These are phyloP conservation scores for Spodoptera litura DNA, from an alignment of 1,140 invertebrate genomes.

Conservation along the genomic window DNA sequence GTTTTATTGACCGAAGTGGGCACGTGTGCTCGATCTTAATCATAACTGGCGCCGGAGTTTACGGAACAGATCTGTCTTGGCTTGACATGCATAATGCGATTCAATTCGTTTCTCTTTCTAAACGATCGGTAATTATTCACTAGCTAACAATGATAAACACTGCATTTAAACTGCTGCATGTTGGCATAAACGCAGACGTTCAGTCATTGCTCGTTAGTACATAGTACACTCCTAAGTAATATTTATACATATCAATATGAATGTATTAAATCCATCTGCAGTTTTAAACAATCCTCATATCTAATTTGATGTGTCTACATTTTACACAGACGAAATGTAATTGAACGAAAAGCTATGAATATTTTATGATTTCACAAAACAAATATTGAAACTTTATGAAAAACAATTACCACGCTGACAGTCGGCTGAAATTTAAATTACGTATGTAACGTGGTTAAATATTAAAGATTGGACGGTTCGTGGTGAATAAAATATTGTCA, in stretches of 20 bases:
- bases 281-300: no score
- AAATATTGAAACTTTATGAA: slow-evolving; percentile 34
- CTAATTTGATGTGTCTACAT: not conserved
- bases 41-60: slow-evolving; percentile 52
- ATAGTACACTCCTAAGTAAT: no score
- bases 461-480: slow-evolving; percentile 10
- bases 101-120: not conserved
- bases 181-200: not conserved
- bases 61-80: slow-evolving; percentile 27
- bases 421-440: slow-evolving; percentile 32
- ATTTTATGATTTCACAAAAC: slow-evolving; percentile 27
- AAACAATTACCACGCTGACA: slow-evolving; percentile 22
- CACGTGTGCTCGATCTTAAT: slow-evolving; percentile 55
- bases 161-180: not conserved
- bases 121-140: slow-evolving; percentile 29
- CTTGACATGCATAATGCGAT: slow-evolving; percentile 32
- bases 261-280: no score
- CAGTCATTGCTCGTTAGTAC: not conserved
- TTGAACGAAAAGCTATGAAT: slow-evolving; percentile 2
- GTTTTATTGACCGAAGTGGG: slow-evolving; percentile 54
- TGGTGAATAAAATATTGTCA: slow-evolving; percentile 32
- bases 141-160: slow-evolving; percentile 27
- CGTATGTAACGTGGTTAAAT: slow-evolving; percentile 14
- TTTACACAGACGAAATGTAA: not conserved
- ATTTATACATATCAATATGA: no score